Percentiles rank a stretch among this genome's conserved stretches.
These are phyloP conservation scores for Euura saliciscinereae DNA, from an alignment of 1,140 invertebrate species.

Conservation along the genomic window DNA sequence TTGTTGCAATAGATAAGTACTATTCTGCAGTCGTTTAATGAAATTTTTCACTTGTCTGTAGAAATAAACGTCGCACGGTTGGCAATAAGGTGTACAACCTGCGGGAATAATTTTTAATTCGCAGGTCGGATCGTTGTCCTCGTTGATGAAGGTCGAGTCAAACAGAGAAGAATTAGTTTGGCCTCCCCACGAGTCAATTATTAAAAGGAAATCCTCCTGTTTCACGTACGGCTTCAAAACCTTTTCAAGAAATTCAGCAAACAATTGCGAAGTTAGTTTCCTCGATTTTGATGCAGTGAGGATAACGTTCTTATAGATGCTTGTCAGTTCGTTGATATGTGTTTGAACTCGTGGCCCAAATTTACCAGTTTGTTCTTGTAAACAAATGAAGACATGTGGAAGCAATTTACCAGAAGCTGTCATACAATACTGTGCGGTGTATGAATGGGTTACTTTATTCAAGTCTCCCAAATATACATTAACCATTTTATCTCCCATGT, in stretches of 20 bases:
- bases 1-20: neutral
- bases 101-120: constrained; percentile 13
- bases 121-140: neutral
- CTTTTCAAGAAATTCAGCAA: neutral
- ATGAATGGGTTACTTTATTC: neutral
- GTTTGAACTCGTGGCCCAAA: constrained; percentile 19
- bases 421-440: constrained; percentile 26
- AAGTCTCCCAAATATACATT: constrained; percentile 21
- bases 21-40: too few relatives aligned
- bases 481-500: constrained; percentile 2
- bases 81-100: constrained; percentile 13
- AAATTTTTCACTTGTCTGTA: too few relatives aligned
- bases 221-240: neutral
- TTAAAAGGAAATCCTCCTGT: constrained; percentile 5
- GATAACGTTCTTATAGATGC: too few relatives aligned
- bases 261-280: too few relatives aligned
- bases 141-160: neutral
- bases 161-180: constrained; percentile 12
- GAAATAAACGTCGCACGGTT: constrained; percentile 15
- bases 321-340: neutral
- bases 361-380: constrained; percentile 20
- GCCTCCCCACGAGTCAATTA: constrained; percentile 24
- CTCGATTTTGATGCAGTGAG: too few relatives aligned
- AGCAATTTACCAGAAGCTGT: constrained; percentile 18
- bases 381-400: constrained; percentile 19